Evolutionary conservation across 2,888 invertebrate species (phyloP), one percentile per base, ranked within the genome.

Genomic region (Charanyca ferruginea): DNA sequence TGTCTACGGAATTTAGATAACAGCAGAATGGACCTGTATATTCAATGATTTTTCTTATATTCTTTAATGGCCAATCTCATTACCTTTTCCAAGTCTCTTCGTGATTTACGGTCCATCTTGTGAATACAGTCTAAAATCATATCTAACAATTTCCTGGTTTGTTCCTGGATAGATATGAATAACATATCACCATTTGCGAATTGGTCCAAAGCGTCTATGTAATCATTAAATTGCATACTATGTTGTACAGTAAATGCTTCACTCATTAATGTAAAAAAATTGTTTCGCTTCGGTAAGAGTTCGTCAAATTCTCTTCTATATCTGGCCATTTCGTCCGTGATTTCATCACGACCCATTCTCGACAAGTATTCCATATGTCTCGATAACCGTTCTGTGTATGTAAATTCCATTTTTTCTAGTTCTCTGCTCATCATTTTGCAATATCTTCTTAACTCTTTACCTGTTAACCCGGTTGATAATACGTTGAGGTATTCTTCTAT

Each of bases 251-350:
- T 91, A 49, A 90, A 91, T 11, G 86, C 69, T 2, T 82, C 71
- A 54, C 91, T 86, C 79, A 94, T 89, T 3, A 85, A 79, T n/a
- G 85, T 48, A 16, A 94, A 55, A 60, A 94, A 94, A 0, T 69
- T 79, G 2, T 41, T 73, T 60, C 80, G 75, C 6, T 63, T 48
- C 0, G 84, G 83, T 16, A 75, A 45, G 8, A 79, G 70, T 3
- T 80, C 80, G 1, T 86, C 55, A 2, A 88, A 73, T 20, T 86
- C 78, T 2, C 77, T 38, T 48, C 75, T 75, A 42, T 87, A 90
- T 0, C 66, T 28, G n/a, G 38, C 41, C 6, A 92, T 61, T 68
- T 87, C 83, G 0, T 70, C 71, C 38, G 77, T 79, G 3, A 92
- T 60, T 2, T 89, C 89, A 7, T 85, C 80, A 18, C 78, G 59